phyloP scores from a whole-genome alignment of 2,888 invertebrate genomes.

The Oligia strigilis region DNA sequence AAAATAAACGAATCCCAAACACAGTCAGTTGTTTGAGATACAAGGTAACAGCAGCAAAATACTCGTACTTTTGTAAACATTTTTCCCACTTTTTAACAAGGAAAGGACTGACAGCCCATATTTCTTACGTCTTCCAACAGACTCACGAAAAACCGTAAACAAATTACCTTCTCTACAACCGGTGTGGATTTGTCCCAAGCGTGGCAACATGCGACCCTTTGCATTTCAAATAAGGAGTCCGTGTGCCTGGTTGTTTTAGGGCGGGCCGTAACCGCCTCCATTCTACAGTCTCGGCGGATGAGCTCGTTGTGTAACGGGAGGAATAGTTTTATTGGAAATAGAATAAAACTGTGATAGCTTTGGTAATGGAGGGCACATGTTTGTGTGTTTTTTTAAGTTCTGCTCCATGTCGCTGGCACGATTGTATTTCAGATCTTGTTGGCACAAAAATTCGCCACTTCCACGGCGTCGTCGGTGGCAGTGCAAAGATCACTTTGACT shows the following conservation, averaged over 20 bases:
- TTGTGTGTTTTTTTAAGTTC: neutral
- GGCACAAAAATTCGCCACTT: too few relatives aligned
- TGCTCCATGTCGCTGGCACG: neutral
- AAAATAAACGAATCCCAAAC: neutral
- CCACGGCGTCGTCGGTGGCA: neutral
- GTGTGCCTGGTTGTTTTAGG: conserved; percentile 64
- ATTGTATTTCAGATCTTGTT: neutral
- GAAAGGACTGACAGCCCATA: neutral
- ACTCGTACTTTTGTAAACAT: neutral
- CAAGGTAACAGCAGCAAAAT: neutral
- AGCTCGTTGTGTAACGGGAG: conserved; percentile 46
- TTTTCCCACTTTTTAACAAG: neutral
- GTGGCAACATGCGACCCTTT: conserved; percentile 60
- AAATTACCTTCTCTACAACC: conserved; percentile 38
- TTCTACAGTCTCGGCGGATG: conserved; percentile 22
- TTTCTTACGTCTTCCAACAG: neutral
- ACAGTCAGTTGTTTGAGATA: neutral
- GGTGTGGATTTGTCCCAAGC: conserved; percentile 51
- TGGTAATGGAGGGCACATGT: neutral
- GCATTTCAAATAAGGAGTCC: conserved; percentile 69
- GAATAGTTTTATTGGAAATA: conserved; percentile 28
- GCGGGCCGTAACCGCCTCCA: conserved; percentile 49
- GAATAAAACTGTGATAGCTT: neutral
- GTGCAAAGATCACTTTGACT: neutral
- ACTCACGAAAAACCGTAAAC: conserved; percentile 32